phyloP scores from a whole-genome alignment of 2,113 vertebrate genomes.

The Aptenodytes forsteri region DNA sequence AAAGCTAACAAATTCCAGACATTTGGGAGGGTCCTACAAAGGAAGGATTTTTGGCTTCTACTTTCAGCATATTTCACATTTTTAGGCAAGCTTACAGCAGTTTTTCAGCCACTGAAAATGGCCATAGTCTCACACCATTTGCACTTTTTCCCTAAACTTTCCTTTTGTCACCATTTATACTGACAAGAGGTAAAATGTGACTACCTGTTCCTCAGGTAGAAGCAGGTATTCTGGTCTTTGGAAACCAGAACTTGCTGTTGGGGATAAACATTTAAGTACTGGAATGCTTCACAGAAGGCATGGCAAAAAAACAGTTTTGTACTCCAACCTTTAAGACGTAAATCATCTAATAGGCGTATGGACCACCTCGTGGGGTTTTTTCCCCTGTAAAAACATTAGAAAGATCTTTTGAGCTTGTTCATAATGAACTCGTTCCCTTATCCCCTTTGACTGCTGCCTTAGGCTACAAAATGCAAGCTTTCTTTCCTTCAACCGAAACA shows the following conservation, averaged over 20 bases:
- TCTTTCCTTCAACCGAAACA: neutral
- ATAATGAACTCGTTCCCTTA: neutral
- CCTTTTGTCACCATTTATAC: neutral
- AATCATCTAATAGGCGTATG: neutral
- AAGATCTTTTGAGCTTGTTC: neutral
- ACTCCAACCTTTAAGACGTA: neutral
- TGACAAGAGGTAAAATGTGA: neutral
- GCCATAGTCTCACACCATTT: neutral
- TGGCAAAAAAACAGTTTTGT: neutral
- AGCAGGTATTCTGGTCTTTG: neutral
- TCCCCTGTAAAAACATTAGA: neutral
- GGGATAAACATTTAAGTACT: neutral
- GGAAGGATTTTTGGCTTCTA: constrained; percentile 34
- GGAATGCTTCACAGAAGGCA: neutral
- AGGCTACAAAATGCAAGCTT: neutral
- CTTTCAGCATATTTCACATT: constrained; percentile 55
- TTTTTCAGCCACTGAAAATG: neutral
- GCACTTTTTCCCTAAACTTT: neutral
- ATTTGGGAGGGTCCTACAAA: constrained; percentile 13
- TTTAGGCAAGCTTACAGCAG: constrained; percentile 37
- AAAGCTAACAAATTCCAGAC: constrained; percentile 46
- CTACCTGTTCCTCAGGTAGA: neutral
- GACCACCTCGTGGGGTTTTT: neutral
- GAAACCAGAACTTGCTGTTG: neutral
- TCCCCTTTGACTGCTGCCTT: neutral